A percentile compares a stretch with the other conserved stretches of the same genome.
Evolutionary conservation across 2,797 vertebrate species (phyloP).

Genomic region (Leucoraja ocellata): DNA sequence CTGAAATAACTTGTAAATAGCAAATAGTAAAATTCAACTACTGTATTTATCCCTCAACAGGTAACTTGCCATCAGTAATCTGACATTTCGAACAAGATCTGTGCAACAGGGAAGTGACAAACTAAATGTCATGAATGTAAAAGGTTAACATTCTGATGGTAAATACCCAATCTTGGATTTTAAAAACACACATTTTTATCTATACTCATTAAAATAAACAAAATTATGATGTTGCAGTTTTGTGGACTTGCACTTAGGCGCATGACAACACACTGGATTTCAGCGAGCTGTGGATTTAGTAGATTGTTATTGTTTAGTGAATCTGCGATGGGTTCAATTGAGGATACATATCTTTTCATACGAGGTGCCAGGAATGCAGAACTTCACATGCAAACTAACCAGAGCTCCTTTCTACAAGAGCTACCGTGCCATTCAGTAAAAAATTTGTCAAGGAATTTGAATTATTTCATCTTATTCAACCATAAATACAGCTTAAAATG

Average conservation of each 20-base stretch:
- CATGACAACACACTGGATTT: background rate
- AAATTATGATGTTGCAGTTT: background rate
- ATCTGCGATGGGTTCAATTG: too few relatives aligned
- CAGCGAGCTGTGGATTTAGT: background rate
- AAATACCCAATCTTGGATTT: background rate
- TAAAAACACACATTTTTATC: background rate
- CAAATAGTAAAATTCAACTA: background rate
- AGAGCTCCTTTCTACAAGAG: too few relatives aligned
- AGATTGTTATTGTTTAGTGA: too few relatives aligned
- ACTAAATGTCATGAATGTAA: background rate
- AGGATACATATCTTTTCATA: too few relatives aligned
- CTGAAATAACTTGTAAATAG: background rate
- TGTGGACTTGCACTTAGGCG: background rate
- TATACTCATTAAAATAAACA: background rate
- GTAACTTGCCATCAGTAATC: background rate
- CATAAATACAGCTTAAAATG: too few relatives aligned
- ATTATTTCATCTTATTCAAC: too few relatives aligned
- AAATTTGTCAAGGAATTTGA: too few relatives aligned
- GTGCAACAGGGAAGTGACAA: background rate
- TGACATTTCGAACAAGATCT: background rate
- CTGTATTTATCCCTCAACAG: background rate
- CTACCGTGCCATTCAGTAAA: too few relatives aligned
- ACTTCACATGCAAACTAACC: too few relatives aligned
- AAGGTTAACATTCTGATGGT: conserved; percentile 11
- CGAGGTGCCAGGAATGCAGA: too few relatives aligned